A percentile compares a stretch with the other conserved stretches of the same genome.
phyloP scores from a whole-genome alignment of 2,888 invertebrate genomes.

The Mechanitis mazaeus region DNA sequence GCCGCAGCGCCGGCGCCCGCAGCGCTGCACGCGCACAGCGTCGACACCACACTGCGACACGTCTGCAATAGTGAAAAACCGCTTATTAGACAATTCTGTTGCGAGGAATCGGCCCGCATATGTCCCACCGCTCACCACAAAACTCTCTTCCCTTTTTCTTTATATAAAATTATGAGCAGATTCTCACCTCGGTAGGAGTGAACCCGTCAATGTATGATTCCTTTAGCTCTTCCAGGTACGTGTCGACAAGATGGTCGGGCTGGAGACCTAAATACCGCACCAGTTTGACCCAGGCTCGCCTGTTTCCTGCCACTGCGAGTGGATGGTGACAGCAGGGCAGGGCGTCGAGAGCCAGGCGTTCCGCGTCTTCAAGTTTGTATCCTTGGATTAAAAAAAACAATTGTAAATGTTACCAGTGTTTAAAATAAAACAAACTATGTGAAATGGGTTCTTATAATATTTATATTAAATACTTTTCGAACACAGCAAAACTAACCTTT shows the following conservation, averaged over 20 bases:
- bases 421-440: too few relatives aligned
- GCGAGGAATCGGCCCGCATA: too few relatives aligned
- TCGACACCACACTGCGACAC: conserved; percentile 83
- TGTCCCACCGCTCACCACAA: too few relatives aligned
- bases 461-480: too few relatives aligned
- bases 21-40: conserved; percentile 80
- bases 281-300: conserved; percentile 83
- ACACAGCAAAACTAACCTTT: conserved; percentile 41
- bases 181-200: conserved; percentile 51
- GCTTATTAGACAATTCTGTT: background rate
- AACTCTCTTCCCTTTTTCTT: too few relatives aligned
- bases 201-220: conserved; percentile 79
- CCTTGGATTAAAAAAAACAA: conserved; percentile 37
- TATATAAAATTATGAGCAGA: too few relatives aligned
- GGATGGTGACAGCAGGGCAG: conserved; percentile 87
- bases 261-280: conserved; percentile 75
- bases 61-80: conserved; percentile 49
- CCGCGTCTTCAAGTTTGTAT: conserved; percentile 70
- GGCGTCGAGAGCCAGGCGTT: conserved; percentile 79
- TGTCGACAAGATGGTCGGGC: conserved; percentile 77
- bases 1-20: conserved; percentile 80
- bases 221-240: conserved; percentile 75
- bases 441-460: too few relatives aligned
- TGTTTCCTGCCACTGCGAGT: conserved; percentile 74
- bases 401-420: background rate